Conservation (phyloP, 1,140 invertebrate species). For the Ericerus pela region DNA sequence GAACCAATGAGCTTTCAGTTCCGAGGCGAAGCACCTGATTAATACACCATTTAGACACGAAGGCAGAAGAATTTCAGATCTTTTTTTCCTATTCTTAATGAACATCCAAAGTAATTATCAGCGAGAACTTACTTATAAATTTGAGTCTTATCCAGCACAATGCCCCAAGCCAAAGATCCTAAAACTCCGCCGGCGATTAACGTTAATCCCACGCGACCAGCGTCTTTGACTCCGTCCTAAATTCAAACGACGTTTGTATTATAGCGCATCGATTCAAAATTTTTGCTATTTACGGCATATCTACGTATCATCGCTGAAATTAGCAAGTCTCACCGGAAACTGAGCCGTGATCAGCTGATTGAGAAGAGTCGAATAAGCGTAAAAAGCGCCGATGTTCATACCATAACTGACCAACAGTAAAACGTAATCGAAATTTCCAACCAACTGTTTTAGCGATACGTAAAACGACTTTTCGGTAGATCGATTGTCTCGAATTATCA, state of each 20-base stretch:
- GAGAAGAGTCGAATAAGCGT: conserved; percentile 81
- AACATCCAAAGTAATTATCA: too few relatives aligned
- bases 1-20: too few relatives aligned
- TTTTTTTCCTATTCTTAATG: too few relatives aligned
- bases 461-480: conserved; percentile 36
- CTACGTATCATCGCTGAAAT: background rate
- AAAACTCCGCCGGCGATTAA: conserved; percentile 76
- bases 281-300: background rate
- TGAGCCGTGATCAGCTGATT: conserved; percentile 62
- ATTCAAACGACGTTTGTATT: conserved; percentile 32
- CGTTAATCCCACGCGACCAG: conserved; percentile 69
- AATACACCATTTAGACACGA: too few relatives aligned
- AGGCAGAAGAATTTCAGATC: too few relatives aligned
- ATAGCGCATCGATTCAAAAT: background rate
- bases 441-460: conserved; percentile 50
- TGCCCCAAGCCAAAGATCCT: conserved; percentile 71
- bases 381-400: conserved; percentile 82
- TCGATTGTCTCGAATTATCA: background rate
- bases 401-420: conserved; percentile 69
- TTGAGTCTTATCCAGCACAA: conserved; percentile 68
- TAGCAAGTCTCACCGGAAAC: conserved; percentile 50
- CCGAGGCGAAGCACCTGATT: too few relatives aligned
- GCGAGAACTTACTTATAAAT: conserved; percentile 53
- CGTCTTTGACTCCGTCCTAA: conserved; percentile 49
- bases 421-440: conserved; percentile 58